These are phyloP conservation scores for Heliconius cydno DNA, from an alignment of 2,888 invertebrate species.

Conservation along the genomic window DNA sequence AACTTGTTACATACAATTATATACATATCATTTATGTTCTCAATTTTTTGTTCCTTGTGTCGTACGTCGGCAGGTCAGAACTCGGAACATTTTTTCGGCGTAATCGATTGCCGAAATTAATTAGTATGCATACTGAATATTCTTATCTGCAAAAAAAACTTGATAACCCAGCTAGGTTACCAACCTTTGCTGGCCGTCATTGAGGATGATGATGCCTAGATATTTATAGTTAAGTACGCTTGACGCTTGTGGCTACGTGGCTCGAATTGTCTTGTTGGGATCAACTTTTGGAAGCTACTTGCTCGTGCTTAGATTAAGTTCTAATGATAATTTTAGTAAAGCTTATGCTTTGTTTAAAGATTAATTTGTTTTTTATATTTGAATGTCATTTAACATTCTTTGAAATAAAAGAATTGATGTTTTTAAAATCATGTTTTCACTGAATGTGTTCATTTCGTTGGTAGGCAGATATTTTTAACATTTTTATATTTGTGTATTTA, in stretches of 20 bases:
- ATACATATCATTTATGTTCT: not conserved
- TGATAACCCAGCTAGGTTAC: constrained; percentile 49
- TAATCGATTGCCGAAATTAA: constrained; percentile 54
- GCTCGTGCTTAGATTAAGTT: not conserved
- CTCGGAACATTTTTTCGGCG: constrained; percentile 28
- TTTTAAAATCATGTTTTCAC: too few relatives aligned
- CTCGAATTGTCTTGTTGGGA: not conserved
- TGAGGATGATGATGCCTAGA: constrained; percentile 22
- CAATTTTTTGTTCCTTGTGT: constrained; percentile 11
- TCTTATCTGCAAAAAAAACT: constrained; percentile 49
- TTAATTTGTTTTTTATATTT: too few relatives aligned
- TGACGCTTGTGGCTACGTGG: constrained; percentile 18
- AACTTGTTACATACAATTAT: constrained; percentile 15
- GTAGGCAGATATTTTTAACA: too few relatives aligned
- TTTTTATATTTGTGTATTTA: too few relatives aligned
- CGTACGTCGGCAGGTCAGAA: constrained; percentile 28
- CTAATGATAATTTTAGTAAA: not conserved
- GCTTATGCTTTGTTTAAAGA: not conserved
- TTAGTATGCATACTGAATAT: constrained; percentile 49
- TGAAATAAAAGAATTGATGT: too few relatives aligned
- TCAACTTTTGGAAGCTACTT: constrained; percentile 1
- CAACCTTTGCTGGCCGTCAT: constrained; percentile 40
- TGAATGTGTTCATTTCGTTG: too few relatives aligned
- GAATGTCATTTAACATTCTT: too few relatives aligned
- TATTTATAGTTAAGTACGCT: not conserved